A percentile compares a stretch with the other conserved stretches of the same genome.
phyloP scores from a whole-genome alignment of 2,113 vertebrate genomes.

The Nipponia nippon region DNA sequence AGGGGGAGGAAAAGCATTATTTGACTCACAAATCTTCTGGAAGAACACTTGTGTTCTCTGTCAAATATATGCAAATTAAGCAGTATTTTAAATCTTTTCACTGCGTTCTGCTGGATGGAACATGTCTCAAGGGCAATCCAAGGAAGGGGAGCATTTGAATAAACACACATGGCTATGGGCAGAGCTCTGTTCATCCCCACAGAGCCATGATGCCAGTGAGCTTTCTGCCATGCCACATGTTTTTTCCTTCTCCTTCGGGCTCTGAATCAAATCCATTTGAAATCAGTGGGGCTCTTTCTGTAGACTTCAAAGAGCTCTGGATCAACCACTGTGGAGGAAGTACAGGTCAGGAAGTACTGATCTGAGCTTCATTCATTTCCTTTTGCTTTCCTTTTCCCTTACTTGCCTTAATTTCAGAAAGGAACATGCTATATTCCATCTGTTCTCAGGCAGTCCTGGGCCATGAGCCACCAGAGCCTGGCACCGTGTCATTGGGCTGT shows the following conservation, averaged over 20 bases:
- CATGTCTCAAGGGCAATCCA: neutral
- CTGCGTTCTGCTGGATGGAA: neutral
- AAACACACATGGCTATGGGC: neutral
- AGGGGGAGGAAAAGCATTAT: neutral
- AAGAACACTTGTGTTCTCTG: neutral
- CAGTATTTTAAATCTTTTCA: neutral
- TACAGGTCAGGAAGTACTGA: neutral
- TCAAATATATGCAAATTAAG: constrained; percentile 13
- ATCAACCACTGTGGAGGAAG: neutral
- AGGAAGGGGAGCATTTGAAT: constrained; percentile 6
- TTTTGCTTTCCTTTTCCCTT: neutral
- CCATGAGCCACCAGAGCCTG: neutral
- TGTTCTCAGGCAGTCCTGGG: neutral
- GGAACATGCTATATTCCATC: neutral
- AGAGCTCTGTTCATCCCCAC: neutral
- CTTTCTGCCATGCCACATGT: neutral
- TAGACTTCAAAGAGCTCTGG: neutral
- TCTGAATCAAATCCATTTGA: neutral
- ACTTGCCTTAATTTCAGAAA: neutral
- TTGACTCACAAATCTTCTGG: neutral
- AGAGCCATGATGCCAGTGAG: neutral
- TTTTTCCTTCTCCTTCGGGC: neutral
- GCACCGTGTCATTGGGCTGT: neutral
- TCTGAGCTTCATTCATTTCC: neutral
- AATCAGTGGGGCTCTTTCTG: neutral